A percentile compares a stretch with the other conserved stretches of the same genome.
These are phyloP conservation scores for Metacarcinus magister DNA, from an alignment of 2,888 invertebrate species.

Conservation along the genomic window DNA sequence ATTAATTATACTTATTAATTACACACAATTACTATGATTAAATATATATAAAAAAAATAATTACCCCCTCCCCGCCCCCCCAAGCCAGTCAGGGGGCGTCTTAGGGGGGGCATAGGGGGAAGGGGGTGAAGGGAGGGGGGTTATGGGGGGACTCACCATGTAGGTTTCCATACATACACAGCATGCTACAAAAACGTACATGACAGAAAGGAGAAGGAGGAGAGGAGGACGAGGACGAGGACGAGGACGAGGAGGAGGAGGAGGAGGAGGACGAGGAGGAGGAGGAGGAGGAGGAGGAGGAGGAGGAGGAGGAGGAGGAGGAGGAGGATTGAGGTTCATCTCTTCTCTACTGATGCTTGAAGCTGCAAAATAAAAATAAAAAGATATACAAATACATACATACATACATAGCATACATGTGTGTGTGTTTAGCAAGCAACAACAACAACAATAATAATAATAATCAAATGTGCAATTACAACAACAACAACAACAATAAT, in stretches of 20 bases:
- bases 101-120: background rate
- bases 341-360: background rate
- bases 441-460: background rate
- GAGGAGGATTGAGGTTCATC: background rate
- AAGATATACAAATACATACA: background rate
- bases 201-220: background rate
- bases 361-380: background rate
- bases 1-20: too few relatives aligned
- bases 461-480: background rate
- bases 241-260: background rate
- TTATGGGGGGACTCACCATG: background rate
- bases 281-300: background rate
- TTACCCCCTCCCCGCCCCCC: background rate
- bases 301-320: background rate
- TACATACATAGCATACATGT: background rate
- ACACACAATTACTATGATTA: background rate
- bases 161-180: background rate
- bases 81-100: background rate
- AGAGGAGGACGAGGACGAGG: background rate
- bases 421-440: background rate
- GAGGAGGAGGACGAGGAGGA: constrained; percentile 18
- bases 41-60: background rate
- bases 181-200: background rate
- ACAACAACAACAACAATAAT: background rate
- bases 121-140: background rate